Base-by-base conservation (phyloP, 2,888 invertebrate species). In the Vesta saturnalis region DNA sequence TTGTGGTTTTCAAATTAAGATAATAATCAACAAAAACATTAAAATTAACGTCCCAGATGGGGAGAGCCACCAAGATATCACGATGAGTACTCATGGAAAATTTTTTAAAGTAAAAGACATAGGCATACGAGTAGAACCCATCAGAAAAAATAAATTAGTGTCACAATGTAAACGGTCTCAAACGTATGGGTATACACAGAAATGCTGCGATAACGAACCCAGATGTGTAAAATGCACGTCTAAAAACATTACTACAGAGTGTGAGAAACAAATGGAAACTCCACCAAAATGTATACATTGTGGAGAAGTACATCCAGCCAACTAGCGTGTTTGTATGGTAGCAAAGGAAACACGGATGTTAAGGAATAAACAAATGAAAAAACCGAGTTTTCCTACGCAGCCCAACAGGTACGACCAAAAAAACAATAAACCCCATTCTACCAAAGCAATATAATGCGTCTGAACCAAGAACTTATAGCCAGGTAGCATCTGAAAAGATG, bases 291-390 rank as follows among this genome's bases (percentile, higher is more conserved):
- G 60, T 52, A 0, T 54, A 14, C 52, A 60, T 52, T 65, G 60
- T 39, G 65, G 54, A 15, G 65, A 43, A 65, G 65, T 21, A 59
- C 65, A 65, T 54, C 65, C 65, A n/a, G n/a, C n/a, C n/a, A 39
- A 58, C 60, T 21, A 65, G 39, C 46, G 14, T 46, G 46, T 4
- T 8, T 46, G 46, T n/a, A 46, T 46, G 14, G 46, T 46, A 46
- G 46, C 46, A 46, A 46, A 46, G 14, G 46, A 46, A 46, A 46
- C n/a, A n/a, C 46, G n/a, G 49, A 35, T 58, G 14, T 59, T 52
- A 19, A 46, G n/a, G 14, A 15, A 65, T 49, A 54, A 54, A 22
- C 54, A 18, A 19, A 58, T 21, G 22, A 58, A 46, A 23, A 57
- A 58, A 30, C 47, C 46, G 47, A 58, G 16, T 56, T 30, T 64